Percentiles rank a stretch among this genome's conserved stretches.
Conservation (phyloP, 1,140 invertebrate genomes). For the Rhopalosiphum maidis region DNA sequence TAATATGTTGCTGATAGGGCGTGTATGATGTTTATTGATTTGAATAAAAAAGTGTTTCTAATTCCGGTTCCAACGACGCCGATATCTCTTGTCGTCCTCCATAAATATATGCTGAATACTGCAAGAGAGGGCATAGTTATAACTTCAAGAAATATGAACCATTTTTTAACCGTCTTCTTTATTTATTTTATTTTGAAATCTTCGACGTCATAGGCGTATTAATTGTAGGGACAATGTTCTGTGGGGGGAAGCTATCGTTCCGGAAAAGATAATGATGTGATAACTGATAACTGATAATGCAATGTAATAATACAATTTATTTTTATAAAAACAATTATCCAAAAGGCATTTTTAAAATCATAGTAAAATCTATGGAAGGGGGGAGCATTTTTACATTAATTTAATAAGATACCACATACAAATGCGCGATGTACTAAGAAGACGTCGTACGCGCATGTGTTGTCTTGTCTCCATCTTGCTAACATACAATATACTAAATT, state of each 20-base stretch:
- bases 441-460: too few species aligned
- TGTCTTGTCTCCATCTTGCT: too few species aligned
- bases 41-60: background rate
- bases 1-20: background rate
- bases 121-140: background rate
- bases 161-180: background rate
- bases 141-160: background rate
- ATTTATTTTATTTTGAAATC: background rate
- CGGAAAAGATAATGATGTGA: background rate
- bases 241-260: background rate
- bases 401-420: too few species aligned
- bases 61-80: background rate
- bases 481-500: too few species aligned
- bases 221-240: background rate
- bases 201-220: background rate
- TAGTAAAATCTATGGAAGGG: too few species aligned
- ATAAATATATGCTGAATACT: background rate
- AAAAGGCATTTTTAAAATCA: too few species aligned
- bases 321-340: background rate
- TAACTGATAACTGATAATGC: too few species aligned
- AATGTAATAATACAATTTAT: background rate
- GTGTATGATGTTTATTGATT: background rate
- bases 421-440: too few species aligned
- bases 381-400: too few species aligned
- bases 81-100: background rate